These are phyloP conservation scores for Phasia obesa DNA, from an alignment of 2,888 invertebrate genomes.

Conservation along the genomic window DNA sequence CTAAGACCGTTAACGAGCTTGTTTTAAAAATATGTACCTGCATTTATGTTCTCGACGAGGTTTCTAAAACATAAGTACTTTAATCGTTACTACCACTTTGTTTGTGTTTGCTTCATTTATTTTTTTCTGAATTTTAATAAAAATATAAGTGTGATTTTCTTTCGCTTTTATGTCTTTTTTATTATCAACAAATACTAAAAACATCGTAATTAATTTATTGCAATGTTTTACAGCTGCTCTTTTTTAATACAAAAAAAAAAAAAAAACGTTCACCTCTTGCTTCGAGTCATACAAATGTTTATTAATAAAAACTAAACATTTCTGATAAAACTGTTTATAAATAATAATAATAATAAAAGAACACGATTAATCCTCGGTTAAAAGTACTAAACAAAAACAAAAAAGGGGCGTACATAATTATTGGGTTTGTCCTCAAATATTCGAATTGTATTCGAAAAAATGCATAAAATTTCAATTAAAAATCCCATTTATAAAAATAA, in stretches of 20 bases:
- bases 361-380: not conserved
- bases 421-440: constrained; percentile 21
- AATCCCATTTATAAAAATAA: constrained; percentile 38
- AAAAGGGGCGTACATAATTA: constrained; percentile 55
- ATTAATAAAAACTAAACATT: constrained; percentile 28
- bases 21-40: too few relatives aligned
- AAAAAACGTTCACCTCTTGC: constrained; percentile 6
- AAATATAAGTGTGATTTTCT: not conserved
- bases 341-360: constrained; percentile 40
- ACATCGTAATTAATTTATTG: not conserved
- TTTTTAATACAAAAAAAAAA: not conserved
- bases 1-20: too few relatives aligned
- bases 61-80: too few relatives aligned
- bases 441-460: constrained; percentile 32
- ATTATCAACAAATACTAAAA: not conserved
- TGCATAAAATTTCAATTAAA: constrained; percentile 53
- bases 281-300: constrained; percentile 13
- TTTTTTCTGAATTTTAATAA: too few relatives aligned
- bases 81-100: too few relatives aligned
- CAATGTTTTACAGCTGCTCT: constrained; percentile 41
- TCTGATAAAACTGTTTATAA: constrained; percentile 41
- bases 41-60: too few relatives aligned
- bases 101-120: too few relatives aligned
- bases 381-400: not conserved
- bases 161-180: not conserved